Conservation (phyloP, 2,888 invertebrate genomes). For the Sinhomidia bicolor region DNA sequence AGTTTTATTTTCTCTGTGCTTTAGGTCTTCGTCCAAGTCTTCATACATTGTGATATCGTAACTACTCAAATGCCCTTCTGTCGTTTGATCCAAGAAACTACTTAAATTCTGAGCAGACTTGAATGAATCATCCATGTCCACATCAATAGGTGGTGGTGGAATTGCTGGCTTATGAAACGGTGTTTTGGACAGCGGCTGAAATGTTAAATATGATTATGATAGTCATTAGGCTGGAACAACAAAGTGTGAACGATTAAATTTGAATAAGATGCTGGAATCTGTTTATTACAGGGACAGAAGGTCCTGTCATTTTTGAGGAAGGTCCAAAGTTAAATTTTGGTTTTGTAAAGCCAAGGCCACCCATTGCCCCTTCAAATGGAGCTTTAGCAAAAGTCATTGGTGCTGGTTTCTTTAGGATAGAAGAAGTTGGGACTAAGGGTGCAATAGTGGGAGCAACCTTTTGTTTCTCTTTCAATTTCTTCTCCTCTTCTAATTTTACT, state of each 20-base stretch:
- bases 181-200: slow-evolving; percentile 40
- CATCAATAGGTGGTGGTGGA: slow-evolving; percentile 9
- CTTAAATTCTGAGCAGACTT: slow-evolving; percentile 44
- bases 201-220: background rate
- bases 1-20: slow-evolving; percentile 76
- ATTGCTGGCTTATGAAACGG: slow-evolving; percentile 23
- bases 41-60: slow-evolving; percentile 78
- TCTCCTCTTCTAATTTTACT: slow-evolving; percentile 66
- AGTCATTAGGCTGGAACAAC: background rate
- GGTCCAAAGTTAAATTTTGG: slow-evolving; percentile 48
- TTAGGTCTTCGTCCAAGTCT: slow-evolving; percentile 77
- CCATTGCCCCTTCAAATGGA: background rate
- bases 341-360: slow-evolving; percentile 5
- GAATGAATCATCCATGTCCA: slow-evolving; percentile 60
- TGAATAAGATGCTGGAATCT: too few relatives aligned
- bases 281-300: too few relatives aligned
- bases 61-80: slow-evolving; percentile 66
- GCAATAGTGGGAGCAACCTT: background rate
- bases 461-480: slow-evolving; percentile 31
- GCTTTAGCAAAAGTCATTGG: background rate
- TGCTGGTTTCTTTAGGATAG: slow-evolving; percentile 37
- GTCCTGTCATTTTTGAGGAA: background rate
- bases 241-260: too few relatives aligned
- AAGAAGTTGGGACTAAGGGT: background rate
- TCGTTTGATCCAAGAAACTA: slow-evolving; percentile 70